Percentiles rank a stretch among this genome's conserved stretches.
Conservation (phyloP, 2,888 invertebrate genomes). For the Oligia latruncula region DNA sequence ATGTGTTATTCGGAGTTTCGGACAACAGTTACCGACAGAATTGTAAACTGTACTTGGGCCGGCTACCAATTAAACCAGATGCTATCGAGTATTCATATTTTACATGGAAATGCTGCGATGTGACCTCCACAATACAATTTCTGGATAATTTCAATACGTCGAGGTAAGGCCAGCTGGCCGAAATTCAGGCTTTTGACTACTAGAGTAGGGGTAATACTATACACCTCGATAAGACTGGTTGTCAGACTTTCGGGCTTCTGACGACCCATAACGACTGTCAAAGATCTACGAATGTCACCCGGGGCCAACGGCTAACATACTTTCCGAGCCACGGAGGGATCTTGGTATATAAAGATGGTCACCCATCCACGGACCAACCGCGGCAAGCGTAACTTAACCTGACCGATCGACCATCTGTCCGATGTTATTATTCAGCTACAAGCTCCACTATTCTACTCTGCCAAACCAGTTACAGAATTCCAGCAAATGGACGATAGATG, state of each 20-base stretch:
- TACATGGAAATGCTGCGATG: background rate
- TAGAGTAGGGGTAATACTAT: no score
- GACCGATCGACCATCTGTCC: background rate
- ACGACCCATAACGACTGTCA: background rate
- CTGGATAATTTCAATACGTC: background rate
- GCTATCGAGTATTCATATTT: background rate
- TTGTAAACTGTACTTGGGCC: slow-evolving; percentile 1
- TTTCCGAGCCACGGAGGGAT: background rate
- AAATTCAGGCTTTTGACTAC: background rate
- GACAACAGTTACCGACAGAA: slow-evolving; percentile 1
- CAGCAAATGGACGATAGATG: background rate
- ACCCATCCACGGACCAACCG: background rate
- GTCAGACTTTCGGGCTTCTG: background rate
- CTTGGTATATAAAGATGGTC: background rate
- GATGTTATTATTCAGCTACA: background rate
- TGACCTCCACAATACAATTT: background rate
- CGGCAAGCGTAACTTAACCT: no score
- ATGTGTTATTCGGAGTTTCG: background rate
- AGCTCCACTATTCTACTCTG: background rate
- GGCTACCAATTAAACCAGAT: background rate
- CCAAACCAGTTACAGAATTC: background rate
- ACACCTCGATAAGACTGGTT: background rate
- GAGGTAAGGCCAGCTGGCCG: background rate
- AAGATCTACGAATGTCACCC: background rate
- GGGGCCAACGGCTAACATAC: background rate